Conservation (phyloP, 2,113 vertebrate species). For the Spizaetus ornatus region DNA sequence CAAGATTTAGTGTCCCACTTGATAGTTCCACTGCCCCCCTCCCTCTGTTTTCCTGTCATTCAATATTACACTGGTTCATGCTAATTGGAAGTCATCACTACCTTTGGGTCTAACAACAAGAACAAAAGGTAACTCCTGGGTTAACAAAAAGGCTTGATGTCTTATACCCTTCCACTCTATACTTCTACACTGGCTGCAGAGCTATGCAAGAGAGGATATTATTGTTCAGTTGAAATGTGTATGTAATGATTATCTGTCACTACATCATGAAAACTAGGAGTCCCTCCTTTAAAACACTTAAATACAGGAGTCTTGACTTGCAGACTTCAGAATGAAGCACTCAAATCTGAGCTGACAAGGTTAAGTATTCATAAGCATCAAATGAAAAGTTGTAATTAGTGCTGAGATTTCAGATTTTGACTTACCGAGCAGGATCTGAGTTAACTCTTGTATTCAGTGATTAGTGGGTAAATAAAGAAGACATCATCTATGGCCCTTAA, state of each 20-base stretch:
- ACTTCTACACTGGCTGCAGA: not conserved
- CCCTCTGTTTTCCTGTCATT: not conserved
- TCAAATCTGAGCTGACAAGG: not conserved
- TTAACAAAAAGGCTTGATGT: not conserved
- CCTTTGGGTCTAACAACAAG: not conserved
- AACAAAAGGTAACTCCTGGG: not conserved
- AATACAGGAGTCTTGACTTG: not conserved
- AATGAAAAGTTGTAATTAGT: not conserved
- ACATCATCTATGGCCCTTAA: not conserved
- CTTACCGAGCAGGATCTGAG: not conserved
- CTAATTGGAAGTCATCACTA: not conserved
- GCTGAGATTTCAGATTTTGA: not conserved
- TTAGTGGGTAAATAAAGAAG: not conserved
- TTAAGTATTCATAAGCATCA: not conserved
- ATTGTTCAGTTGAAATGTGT: not conserved
- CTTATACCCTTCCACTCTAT: not conserved
- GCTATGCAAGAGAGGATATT: not conserved
- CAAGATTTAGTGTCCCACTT: not conserved
- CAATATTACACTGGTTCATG: not conserved
- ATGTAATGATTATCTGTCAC: not conserved
- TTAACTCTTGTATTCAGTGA: not conserved
- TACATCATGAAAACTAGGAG: not conserved
- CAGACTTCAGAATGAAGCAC: not conserved
- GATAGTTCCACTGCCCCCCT: not conserved
- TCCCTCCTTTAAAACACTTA: not conserved